A percentile compares a stretch with the other conserved stretches of the same genome.
Conservation (phyloP, 2,888 invertebrate genomes). For the Chrysotoxum bicinctum region DNA sequence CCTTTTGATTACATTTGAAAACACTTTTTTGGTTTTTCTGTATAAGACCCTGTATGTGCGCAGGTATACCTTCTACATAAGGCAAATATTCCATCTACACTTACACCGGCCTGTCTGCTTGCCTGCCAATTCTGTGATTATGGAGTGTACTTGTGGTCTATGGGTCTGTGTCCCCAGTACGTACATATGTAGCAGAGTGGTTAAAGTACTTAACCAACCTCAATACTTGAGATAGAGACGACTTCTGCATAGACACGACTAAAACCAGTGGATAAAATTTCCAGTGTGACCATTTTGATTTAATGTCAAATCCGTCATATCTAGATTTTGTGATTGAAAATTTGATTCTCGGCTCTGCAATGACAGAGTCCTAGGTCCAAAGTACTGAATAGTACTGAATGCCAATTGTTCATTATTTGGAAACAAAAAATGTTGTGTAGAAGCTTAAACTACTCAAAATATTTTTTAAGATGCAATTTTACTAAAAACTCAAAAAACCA, state of each 20-base stretch:
- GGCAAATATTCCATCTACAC: slow-evolving; percentile 43
- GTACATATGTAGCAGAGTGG: slow-evolving; percentile 10
- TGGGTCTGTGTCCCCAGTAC: slow-evolving; percentile 21
- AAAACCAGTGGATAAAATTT: neutral
- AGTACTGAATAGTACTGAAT: no score
- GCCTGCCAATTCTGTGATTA: slow-evolving; percentile 24
- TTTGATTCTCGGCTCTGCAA: neutral
- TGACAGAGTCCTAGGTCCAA: no score
- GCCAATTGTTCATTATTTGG: no score
- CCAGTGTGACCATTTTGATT: neutral
- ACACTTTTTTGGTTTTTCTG: neutral
- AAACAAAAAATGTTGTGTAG: no score
- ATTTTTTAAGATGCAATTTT: no score
- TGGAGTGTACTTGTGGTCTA: slow-evolving; percentile 55
- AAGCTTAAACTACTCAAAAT: no score
- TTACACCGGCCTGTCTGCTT: slow-evolving; percentile 5
- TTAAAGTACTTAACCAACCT: slow-evolving; percentile 50
- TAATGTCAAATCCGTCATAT: neutral
- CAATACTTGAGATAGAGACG: slow-evolving; percentile 11
- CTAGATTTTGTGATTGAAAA: neutral
- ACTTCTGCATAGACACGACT: neutral
- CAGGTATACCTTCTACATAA: slow-evolving; percentile 33
- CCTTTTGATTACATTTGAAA: slow-evolving; percentile 53
- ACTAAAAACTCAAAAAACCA: no score
- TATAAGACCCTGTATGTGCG: neutral